Percentiles rank a stretch among this genome's conserved stretches.
Conservation (phyloP, 2,888 invertebrate species). For the Drosophila anomalata region DNA sequence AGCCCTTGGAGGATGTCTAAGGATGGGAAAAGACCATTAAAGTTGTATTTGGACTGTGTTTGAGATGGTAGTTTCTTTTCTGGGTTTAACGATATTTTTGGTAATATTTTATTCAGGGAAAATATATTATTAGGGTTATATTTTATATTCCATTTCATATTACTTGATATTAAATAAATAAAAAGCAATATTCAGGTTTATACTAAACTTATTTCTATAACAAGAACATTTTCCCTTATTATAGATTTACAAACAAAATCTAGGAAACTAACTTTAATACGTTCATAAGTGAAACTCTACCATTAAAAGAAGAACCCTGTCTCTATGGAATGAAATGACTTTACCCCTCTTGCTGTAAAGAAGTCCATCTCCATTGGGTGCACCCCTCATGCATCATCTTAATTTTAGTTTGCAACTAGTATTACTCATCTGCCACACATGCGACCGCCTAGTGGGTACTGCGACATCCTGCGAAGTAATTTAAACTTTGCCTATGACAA, state of each 20-base stretch:
- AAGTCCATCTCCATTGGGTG: slow-evolving; percentile 51
- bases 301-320: background rate
- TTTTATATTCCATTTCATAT: background rate
- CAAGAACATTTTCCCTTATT: no score
- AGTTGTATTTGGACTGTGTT: slow-evolving; percentile 60
- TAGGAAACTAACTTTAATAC: background rate
- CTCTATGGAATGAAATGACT: background rate
- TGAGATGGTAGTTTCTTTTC: slow-evolving; percentile 46
- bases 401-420: slow-evolving; percentile 53
- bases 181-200: no score
- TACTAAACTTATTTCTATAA: no score
- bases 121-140: background rate
- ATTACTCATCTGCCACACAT: slow-evolving; percentile 69
- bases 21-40: slow-evolving; percentile 59
- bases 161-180: no score
- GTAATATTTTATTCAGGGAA: background rate
- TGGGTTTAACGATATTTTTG: background rate
- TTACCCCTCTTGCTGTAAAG: background rate
- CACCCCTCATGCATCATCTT: slow-evolving; percentile 61
- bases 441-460: slow-evolving; percentile 31
- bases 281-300: background rate
- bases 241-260: background rate
- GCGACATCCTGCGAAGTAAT: slow-evolving; percentile 71
- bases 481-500: slow-evolving; percentile 65
- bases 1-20: slow-evolving; percentile 4